These are phyloP conservation scores for Cyclophora albipunctata DNA, from an alignment of 2,888 invertebrate species.

Conservation along the genomic window DNA sequence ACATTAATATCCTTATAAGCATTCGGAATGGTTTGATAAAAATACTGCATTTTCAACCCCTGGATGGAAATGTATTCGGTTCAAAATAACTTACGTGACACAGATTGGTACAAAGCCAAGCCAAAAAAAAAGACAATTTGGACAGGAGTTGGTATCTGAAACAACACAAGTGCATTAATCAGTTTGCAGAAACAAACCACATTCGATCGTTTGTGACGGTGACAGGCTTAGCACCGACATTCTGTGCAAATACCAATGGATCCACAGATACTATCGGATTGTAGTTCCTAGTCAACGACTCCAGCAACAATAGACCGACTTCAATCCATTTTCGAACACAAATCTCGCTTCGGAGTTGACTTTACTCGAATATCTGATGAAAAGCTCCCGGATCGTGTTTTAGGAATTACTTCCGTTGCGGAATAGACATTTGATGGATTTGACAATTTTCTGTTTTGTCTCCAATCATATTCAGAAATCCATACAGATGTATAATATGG, in stretches of 20 bases:
- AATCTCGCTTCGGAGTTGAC: slow-evolving; percentile 50
- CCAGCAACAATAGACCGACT: slow-evolving; percentile 48
- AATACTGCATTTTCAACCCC: too few species aligned
- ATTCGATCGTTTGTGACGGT: slow-evolving; percentile 5
- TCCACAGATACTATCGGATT: slow-evolving; percentile 37
- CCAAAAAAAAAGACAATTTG: too few species aligned
- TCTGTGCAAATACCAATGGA: slow-evolving; percentile 31
- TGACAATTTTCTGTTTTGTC: slow-evolving; percentile 15
- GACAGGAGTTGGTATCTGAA: too few species aligned
- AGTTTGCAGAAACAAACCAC: slow-evolving; percentile 8
- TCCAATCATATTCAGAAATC: slow-evolving; percentile 1
- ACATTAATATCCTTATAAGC: too few species aligned
- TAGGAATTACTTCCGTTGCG: slow-evolving; percentile 42
- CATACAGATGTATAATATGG: neutral
- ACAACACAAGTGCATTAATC: slow-evolving; percentile 5
- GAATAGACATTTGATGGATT: slow-evolving; percentile 25
- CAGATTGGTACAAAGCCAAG: too few species aligned
- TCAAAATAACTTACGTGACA: too few species aligned
- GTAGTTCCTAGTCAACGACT: slow-evolving; percentile 45
- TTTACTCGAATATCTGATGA: slow-evolving; percentile 44
- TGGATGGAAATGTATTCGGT: too few species aligned
- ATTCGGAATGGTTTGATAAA: too few species aligned
- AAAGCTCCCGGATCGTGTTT: slow-evolving; percentile 47
- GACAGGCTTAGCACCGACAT: slow-evolving; percentile 21
- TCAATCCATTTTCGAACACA: slow-evolving; percentile 60